Evolutionary conservation across 1,140 invertebrate genomes (phyloP).

Genomic region (Conus betulinus): DNA sequence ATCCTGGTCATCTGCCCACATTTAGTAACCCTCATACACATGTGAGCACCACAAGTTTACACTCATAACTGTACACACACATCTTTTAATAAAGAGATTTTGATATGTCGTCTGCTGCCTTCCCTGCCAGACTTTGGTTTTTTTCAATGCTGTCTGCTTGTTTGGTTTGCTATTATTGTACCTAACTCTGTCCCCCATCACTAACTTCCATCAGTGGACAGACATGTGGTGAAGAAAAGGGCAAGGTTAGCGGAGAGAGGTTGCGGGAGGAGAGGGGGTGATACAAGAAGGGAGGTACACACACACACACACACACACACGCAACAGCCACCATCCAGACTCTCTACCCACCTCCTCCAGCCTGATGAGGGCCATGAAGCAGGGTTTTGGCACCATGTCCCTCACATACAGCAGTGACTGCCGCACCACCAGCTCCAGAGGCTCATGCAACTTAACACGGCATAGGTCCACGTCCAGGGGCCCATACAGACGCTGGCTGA

Average conservation of each 20-base stretch:
- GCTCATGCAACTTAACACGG: constrained; percentile 73
- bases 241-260: too few relatives aligned
- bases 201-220: too few relatives aligned
- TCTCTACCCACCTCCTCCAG: constrained; percentile 66
- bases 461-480: constrained; percentile 73
- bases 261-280: too few relatives aligned
- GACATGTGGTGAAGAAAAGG: too few relatives aligned
- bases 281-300: too few relatives aligned
- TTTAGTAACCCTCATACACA: background rate
- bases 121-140: too few relatives aligned
- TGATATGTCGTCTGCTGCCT: too few relatives aligned
- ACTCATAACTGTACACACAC: background rate
- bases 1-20: constrained; percentile 62
- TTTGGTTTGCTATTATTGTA: too few relatives aligned
- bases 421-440: constrained; percentile 68
- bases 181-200: too few relatives aligned
- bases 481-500: constrained; percentile 72
- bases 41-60: background rate
- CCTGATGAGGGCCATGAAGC: constrained; percentile 72
- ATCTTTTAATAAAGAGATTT: background rate
- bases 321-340: background rate
- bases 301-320: too few relatives aligned
- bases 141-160: too few relatives aligned
- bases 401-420: constrained; percentile 74
- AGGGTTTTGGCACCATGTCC: constrained; percentile 73